Evolutionary conservation across 2,888 invertebrate species (phyloP), one percentile per base, ranked within the genome.

Genomic region (Cyrtodaria siliqua): DNA sequence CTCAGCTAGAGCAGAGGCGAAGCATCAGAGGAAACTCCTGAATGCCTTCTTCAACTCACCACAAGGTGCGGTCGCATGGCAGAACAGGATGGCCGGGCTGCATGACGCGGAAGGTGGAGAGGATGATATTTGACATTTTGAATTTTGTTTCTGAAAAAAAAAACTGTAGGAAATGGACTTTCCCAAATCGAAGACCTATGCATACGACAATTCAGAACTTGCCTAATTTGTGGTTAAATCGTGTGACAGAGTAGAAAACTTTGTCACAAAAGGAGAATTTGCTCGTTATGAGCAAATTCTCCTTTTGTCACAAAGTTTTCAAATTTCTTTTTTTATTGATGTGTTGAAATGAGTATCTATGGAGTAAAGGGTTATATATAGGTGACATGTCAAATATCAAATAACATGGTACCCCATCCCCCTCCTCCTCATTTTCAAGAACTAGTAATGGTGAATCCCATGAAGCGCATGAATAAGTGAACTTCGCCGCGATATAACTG

Each of bases 21-120:
- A 56, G 20, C 57, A 71, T 52, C 38, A 63, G 56, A 62, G 63
- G 44, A 50, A 63, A 27, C 62, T 44, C 53, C 57, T 71, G 57
- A 62, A 55, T 47, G 26, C 18, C 42, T 70, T 49, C 47, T 70
- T 70, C 47, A 62, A 42, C 68, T 60, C 59, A 50, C 47, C 40
- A 52, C 38, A 50, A 47, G 55, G 61, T 56, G 62, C 61, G 23
- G 62, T 70, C 16, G 47, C 42, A 24, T 59, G 67, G 67, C 67
- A 67, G 55, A 26, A 60, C 18, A 60, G 55, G 47, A 52, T 69
- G 60, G 26, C 64, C 4, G 56, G 64, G 26, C 42, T 66, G 26
- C 53, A 64, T 23, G 53, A 53, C 44, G 40, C 42, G 26, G 42
- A 56, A 56, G 12, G 29, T 56, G 44, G 40, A 55, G 29, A 27